Conservation (phyloP, 2,113 vertebrate species). For the Malurus melanocephalus region DNA sequence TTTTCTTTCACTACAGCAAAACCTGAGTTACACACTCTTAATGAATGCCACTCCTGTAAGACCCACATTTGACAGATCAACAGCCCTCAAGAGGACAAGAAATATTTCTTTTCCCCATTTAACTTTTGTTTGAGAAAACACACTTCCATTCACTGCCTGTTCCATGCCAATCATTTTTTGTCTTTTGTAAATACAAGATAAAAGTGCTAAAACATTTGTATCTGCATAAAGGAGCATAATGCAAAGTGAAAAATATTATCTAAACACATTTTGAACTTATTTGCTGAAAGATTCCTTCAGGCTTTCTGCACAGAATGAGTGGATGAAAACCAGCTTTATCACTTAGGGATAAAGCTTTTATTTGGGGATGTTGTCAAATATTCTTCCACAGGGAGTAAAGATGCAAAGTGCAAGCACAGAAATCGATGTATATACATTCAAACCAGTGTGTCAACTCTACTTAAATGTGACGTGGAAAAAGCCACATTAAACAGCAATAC, state of each 20-base stretch:
- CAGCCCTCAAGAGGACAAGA: background rate
- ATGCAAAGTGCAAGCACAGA: background rate
- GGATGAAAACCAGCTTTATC: background rate
- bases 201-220: background rate
- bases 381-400: background rate
- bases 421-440: background rate
- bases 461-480: background rate
- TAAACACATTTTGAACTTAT: background rate
- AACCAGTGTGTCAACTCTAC: background rate
- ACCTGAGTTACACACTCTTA: background rate
- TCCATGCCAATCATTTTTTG: background rate
- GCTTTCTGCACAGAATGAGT: background rate
- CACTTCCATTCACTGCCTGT: background rate
- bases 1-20: background rate
- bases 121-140: conserved; percentile 26
- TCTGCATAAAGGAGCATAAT: background rate
- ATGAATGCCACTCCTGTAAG: background rate
- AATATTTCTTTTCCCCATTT: background rate
- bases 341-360: background rate
- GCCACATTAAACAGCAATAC: background rate
- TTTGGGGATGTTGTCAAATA: background rate
- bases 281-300: background rate
- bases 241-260: background rate
- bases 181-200: background rate
- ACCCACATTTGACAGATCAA: background rate